Percentiles rank a stretch among this genome's conserved stretches.
Conservation (phyloP, 1,140 invertebrate species). For the Triops longicaudatus region DNA sequence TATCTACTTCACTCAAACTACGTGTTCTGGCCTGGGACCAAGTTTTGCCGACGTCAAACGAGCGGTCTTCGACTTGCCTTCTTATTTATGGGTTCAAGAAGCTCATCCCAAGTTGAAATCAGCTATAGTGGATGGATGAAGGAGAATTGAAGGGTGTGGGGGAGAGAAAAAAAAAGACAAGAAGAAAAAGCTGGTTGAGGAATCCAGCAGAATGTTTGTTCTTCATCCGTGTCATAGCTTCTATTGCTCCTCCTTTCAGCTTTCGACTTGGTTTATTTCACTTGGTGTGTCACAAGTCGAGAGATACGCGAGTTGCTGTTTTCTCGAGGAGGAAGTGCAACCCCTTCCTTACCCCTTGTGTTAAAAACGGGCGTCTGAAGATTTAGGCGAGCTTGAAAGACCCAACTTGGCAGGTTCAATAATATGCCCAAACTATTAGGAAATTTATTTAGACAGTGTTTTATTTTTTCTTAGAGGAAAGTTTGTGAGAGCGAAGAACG, state of each 20-base stretch:
- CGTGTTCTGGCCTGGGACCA: neutral
- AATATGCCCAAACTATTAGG: neutral
- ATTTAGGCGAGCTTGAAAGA: neutral
- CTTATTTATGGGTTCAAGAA: constrained; percentile 12
- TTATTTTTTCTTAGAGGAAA: neutral
- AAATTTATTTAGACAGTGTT: neutral
- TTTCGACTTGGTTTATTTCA: neutral
- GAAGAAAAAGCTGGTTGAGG: neutral
- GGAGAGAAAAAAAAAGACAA: neutral
- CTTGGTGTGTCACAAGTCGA: neutral
- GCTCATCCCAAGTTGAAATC: constrained; percentile 4
- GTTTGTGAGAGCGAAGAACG: neutral
- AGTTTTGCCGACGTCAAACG: neutral
- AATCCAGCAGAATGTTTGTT: neutral
- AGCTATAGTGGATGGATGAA: neutral
- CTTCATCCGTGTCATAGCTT: constrained; percentile 15
- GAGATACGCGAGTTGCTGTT: neutral
- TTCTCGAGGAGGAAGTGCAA: neutral
- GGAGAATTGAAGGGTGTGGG: neutral
- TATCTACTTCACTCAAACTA: neutral
- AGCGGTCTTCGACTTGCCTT: neutral
- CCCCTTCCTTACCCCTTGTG: neutral
- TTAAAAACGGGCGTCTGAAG: too few relatives aligned
- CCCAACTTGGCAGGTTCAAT: neutral
- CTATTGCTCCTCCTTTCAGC: neutral